A percentile compares a stretch with the other conserved stretches of the same genome.
Evolutionary conservation across 2,113 vertebrate species (phyloP).

Genomic region (Saguinus imperator): DNA sequence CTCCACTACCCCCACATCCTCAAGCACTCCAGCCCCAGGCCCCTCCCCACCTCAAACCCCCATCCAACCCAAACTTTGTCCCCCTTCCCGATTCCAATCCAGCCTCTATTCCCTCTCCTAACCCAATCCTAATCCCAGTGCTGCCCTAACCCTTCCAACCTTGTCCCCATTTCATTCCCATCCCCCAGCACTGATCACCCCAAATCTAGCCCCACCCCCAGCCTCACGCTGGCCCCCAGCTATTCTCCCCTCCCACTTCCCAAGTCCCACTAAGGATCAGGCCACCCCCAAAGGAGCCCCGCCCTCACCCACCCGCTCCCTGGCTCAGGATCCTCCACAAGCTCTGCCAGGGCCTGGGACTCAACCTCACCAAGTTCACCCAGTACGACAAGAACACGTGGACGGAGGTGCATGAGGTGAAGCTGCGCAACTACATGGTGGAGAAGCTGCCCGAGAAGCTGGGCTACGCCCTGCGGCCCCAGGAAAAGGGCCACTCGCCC

Average conservation of each 20-base stretch:
- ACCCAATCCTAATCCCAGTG: accelerated
- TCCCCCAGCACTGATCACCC: not conserved
- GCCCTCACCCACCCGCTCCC: not conserved
- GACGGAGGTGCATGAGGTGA: slow-evolving; percentile 25
- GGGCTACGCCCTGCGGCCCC: slow-evolving; percentile 60
- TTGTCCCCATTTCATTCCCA: not conserved
- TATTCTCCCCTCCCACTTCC: not conserved
- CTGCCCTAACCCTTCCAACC: not conserved
- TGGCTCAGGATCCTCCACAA: slow-evolving; percentile 61
- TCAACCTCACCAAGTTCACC: slow-evolving; percentile 71
- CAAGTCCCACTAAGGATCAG: accelerated
- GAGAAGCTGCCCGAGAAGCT: slow-evolving; percentile 73
- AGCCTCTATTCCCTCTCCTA: not conserved
- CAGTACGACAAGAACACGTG: slow-evolving; percentile 68
- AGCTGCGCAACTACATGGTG: slow-evolving; percentile 70
- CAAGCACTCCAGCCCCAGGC: too few species aligned
- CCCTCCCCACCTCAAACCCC: too few species aligned
- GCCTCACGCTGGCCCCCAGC: not conserved
- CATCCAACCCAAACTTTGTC: not conserved
- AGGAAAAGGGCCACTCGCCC: slow-evolving; percentile 45
- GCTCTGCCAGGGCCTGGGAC: slow-evolving; percentile 70
- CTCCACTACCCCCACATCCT: not conserved
- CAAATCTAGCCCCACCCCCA: not conserved
- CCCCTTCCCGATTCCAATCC: not conserved
- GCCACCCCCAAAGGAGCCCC: accelerated